Conservation (phyloP, 2,113 vertebrate species). For the Callocephalon fimbriatum region DNA sequence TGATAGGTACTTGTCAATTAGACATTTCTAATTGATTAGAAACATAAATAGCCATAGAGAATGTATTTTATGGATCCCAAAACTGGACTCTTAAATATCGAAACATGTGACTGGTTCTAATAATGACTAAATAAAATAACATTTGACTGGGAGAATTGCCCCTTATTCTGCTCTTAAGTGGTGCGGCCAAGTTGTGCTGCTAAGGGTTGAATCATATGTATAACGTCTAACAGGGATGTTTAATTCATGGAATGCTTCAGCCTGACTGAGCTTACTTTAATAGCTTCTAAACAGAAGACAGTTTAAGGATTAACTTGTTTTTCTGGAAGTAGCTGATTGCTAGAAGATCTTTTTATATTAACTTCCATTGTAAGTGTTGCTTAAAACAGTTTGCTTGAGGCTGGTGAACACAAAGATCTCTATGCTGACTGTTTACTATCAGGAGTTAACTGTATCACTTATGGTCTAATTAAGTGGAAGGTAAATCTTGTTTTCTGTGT, state of each 20-base stretch:
- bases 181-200: not conserved
- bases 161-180: not conserved
- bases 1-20: not conserved
- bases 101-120: not conserved
- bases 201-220: rapidly evolving
- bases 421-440: not conserved
- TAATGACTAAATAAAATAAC: not conserved
- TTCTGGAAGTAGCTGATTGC: not conserved
- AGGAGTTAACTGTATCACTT: not conserved
- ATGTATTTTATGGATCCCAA: not conserved
- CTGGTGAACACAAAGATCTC: not conserved
- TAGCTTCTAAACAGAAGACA: not conserved
- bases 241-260: not conserved
- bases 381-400: not conserved
- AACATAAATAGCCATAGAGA: not conserved
- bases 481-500: rapidly evolving
- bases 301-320: not conserved
- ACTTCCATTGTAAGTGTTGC: not conserved
- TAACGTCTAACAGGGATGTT: not conserved
- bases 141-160: not conserved
- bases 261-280: not conserved
- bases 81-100: not conserved
- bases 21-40: not conserved
- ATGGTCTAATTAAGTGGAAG: not conserved
- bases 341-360: not conserved